Conservation (phyloP, 2,797 vertebrate species). For the Anguilla obscura region DNA sequence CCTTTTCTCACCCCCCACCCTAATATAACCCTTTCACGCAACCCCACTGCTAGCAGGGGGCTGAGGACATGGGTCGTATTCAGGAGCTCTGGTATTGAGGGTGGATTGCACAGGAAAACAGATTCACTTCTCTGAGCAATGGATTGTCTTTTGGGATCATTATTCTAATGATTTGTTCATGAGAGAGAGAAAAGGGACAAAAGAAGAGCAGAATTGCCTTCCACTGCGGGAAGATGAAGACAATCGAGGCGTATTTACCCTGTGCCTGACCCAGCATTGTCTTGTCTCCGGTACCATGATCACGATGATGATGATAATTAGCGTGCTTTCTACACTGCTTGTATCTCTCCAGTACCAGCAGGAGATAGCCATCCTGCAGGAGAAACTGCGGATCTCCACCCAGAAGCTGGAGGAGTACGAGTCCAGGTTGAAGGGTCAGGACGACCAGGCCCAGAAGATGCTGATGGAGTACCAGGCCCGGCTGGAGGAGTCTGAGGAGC, state of each 20-base stretch:
- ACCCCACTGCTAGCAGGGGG: not conserved
- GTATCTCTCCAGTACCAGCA: constrained; percentile 80
- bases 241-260: not conserved
- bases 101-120: not conserved
- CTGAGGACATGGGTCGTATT: not conserved
- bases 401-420: constrained; percentile 97
- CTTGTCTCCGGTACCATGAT: not conserved
- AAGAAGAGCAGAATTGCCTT: not conserved
- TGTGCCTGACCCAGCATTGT: not conserved
- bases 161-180: not conserved
- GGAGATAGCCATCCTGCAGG: constrained; percentile 91
- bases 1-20: constrained; percentile 19
- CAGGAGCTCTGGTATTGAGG: not conserved
- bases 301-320: constrained; percentile 1
- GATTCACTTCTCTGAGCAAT: not conserved
- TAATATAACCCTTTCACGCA: not conserved
- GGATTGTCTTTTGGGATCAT: not conserved
- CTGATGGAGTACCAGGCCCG: constrained; percentile 95
- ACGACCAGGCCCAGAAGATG: constrained; percentile 93
- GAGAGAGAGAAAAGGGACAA: not conserved
- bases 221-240: not conserved
- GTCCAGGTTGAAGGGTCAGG: constrained; percentile 90
- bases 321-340: not conserved
- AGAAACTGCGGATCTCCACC: constrained; percentile 89
- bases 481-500: constrained; percentile 94